Evolutionary conservation across 2,888 invertebrate species (phyloP).

Genomic region (Catocala nupta): DNA sequence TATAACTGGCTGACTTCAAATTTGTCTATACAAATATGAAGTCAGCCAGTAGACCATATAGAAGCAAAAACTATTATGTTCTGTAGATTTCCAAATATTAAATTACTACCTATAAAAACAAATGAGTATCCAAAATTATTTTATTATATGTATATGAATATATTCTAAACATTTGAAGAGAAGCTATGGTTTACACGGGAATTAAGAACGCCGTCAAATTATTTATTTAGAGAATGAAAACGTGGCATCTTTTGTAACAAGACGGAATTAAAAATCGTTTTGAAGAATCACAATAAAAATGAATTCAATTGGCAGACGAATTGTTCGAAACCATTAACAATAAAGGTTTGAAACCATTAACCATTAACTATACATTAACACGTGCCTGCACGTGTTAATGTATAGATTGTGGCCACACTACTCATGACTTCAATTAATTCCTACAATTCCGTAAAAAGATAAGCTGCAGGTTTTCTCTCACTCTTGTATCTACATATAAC

Average conservation of each 20-base stretch:
- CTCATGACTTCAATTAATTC: conserved; percentile 1
- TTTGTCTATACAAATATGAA: too few relatives aligned
- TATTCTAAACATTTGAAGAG: too few relatives aligned
- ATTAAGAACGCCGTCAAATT: background rate
- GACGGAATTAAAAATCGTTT: background rate
- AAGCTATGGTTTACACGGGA: too few relatives aligned
- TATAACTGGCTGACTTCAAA: too few relatives aligned
- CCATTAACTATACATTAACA: too few relatives aligned
- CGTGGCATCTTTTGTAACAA: background rate
- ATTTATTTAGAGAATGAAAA: background rate
- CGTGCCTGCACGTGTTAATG: background rate
- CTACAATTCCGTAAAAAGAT: conserved; percentile 6
- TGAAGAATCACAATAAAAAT: background rate
- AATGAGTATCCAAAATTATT: too few relatives aligned
- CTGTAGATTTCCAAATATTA: too few relatives aligned
- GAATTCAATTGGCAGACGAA: background rate
- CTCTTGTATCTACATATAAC: background rate
- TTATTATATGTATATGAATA: too few relatives aligned
- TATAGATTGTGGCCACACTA: background rate
- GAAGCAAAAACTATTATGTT: too few relatives aligned
- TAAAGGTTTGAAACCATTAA: too few relatives aligned
- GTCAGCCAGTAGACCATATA: too few relatives aligned
- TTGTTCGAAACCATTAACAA: background rate
- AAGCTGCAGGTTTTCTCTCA: background rate
- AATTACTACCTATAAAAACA: too few relatives aligned